Conservation (phyloP, 1,140 invertebrate species). For the Stegodyphus dumicola region DNA sequence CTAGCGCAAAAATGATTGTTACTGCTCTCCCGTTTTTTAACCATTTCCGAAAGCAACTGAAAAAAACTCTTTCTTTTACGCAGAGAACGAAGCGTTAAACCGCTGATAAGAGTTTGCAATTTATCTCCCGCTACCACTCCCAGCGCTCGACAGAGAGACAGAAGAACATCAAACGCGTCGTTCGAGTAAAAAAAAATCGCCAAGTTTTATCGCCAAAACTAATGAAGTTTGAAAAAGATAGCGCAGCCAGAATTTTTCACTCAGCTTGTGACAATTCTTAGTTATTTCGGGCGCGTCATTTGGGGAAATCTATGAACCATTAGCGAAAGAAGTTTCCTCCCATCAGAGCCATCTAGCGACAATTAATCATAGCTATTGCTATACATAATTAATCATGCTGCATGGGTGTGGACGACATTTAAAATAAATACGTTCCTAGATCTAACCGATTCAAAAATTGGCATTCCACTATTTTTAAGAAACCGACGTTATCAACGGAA, state of each 20-base stretch:
- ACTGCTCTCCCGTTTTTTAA: too few relatives aligned
- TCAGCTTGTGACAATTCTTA: constrained; percentile 22
- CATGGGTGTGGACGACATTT: constrained; percentile 18
- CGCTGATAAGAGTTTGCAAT: constrained; percentile 27
- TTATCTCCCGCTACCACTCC: constrained; percentile 12
- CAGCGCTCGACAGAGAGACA: neutral
- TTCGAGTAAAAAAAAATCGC: constrained; percentile 1
- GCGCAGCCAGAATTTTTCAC: constrained; percentile 19
- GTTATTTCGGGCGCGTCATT: constrained; percentile 28
- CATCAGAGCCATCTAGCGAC: constrained; percentile 10
- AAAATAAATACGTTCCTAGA: constrained; percentile 23
- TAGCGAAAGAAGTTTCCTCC: constrained; percentile 6
- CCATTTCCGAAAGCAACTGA: too few relatives aligned
- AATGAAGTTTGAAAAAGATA: constrained; percentile 35
- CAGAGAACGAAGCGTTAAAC: constrained; percentile 16
- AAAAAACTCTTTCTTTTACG: too few relatives aligned
- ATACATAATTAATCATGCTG: constrained; percentile 18
- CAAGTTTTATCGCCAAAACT: constrained; percentile 31
- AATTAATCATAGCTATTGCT: constrained; percentile 23
- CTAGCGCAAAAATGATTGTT: too few relatives aligned
- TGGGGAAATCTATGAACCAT: constrained; percentile 25
- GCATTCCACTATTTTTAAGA: neutral
- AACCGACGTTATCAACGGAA: neutral
- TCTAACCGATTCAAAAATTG: constrained; percentile 3
- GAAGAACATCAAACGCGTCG: neutral